phyloP scores from a whole-genome alignment of 2,888 invertebrate species.

The Holacanthella duospinosa region DNA sequence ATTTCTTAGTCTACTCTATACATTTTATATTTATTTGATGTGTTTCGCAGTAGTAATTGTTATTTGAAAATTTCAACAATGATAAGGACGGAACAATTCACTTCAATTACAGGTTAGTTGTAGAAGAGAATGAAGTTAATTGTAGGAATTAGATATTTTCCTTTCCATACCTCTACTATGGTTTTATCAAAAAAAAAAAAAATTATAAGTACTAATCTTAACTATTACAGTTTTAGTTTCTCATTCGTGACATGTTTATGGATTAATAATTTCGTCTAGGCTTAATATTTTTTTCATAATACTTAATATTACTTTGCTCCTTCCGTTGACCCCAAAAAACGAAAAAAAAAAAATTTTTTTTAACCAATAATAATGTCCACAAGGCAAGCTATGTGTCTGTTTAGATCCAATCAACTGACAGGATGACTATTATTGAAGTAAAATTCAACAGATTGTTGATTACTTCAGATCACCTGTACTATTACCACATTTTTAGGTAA shows the following conservation, averaged over 20 bases:
- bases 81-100: neutral
- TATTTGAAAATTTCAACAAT: neutral
- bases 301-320: neutral
- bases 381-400: too few species aligned
- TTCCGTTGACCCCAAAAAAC: neutral
- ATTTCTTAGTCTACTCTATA: neutral
- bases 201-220: neutral
- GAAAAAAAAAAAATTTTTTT: too few species aligned
- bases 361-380: too few species aligned
- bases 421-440: too few species aligned
- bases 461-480: too few species aligned
- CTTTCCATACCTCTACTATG: neutral
- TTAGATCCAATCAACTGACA: too few species aligned
- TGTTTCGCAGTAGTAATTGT: neutral
- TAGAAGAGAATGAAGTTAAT: neutral
- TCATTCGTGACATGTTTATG: neutral
- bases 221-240: neutral
- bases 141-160: neutral
- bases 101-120: neutral
- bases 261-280: neutral
- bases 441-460: too few species aligned
- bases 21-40: neutral
- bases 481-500: too few species aligned
- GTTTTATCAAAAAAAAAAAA: too few species aligned
- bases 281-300: neutral